Evolutionary conservation across 2,888 invertebrate species (phyloP), one percentile per base, ranked within the genome.

Genomic region (Blomia tropicalis): DNA sequence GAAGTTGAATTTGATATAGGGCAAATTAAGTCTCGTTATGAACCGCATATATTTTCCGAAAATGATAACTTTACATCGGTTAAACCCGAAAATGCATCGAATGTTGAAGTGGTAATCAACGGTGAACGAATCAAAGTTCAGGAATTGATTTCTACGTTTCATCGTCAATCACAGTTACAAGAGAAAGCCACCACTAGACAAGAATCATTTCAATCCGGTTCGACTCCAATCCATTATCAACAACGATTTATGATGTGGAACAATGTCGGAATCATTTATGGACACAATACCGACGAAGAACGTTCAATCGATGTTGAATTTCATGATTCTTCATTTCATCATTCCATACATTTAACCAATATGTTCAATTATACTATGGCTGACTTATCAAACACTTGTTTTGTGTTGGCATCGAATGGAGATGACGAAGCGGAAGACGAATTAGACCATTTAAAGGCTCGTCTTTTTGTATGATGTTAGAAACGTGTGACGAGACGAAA

Each of bases 261-360:
- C 71, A 83, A 85, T 60, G 81, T 89, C 4, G 96, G 93, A n/a
- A 83, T 93, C 67, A 84, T 93, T 0, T 80, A 85, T 7, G 83
- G 85, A 69, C 87, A 87, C 71, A 80, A 81, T 0, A 79, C 78
- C 1, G 84, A 83, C 66, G 82, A 81, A 0, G 77, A 76, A 63
- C 85, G 85, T 61, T 83, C 82, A 0, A 87, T 96, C 60, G 92
- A 93, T 72, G 85, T 95, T 0, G 92, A 93, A 73, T 98, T 96
- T 74, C 93, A 95, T 70, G 92, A 98, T 75, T 80, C 84, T 0
- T 81, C 83, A 58, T 77, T 87, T 14, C 92, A 96, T 72, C 90
- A 90, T 71, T 83, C 87, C 25, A 81, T 96, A 72, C 87, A 90
- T 72, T 79, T 96, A 67, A 83, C 82, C 70, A 96, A 98, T 76